Percentiles rank a stretch among this genome's conserved stretches.
Evolutionary conservation across 2,797 vertebrate genomes (phyloP).

Genomic region (Hypotaenidia philippensis): DNA sequence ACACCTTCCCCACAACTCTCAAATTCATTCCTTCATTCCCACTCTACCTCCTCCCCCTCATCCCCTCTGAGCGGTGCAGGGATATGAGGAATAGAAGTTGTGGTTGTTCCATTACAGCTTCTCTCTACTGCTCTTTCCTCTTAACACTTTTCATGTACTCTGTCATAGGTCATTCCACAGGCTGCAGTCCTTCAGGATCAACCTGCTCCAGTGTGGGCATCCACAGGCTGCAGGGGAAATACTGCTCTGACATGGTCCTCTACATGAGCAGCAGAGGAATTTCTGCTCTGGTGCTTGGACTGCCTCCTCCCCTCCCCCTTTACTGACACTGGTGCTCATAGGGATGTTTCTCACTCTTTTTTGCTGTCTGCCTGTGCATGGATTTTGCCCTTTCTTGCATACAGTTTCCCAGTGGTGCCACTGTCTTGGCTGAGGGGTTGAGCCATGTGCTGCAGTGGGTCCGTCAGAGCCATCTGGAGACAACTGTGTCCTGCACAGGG

Average conservation of each 20-base stretch:
- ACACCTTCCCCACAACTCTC: accelerated
- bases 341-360: neutral
- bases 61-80: neutral
- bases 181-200: neutral
- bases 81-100: neutral
- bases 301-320: neutral
- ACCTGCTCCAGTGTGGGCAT: neutral
- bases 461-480: neutral
- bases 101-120: neutral
- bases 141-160: neutral
- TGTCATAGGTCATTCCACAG: neutral
- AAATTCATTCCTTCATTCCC: neutral
- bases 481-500: neutral
- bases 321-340: neutral
- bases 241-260: neutral
- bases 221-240: neutral
- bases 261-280: neutral
- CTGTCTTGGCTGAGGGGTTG: neutral
- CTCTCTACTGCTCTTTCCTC: neutral
- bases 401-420: neutral
- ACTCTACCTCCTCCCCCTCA: neutral
- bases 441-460: neutral
- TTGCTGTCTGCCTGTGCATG: neutral
- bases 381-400: neutral
- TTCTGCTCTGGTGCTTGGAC: neutral